Base-by-base conservation (phyloP, 2,888 invertebrate species). In the Erannis defoliaria region DNA sequence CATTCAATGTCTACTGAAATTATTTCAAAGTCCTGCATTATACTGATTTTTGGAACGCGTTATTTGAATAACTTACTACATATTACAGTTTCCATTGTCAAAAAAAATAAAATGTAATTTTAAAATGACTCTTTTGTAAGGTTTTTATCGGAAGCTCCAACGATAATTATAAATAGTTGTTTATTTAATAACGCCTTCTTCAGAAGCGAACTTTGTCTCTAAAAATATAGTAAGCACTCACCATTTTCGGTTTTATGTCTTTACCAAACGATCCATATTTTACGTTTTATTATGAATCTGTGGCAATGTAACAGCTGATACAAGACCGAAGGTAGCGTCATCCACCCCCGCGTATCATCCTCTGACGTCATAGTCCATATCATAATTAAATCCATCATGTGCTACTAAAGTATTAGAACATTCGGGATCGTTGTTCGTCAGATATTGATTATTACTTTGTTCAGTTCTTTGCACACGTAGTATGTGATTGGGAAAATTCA, bases 341-440 rank as follows among this genome's bases (percentile, higher is more conserved):
- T 69, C 62, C 73, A 67, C 80, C 80, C 72, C 74, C 79, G 62
- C 72, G 23, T 49, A 29, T 35, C 5, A 33, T 55, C 45, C 66
- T 18, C 63, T 77, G 73, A 76, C 82, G 80, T 77, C 75, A 78
- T 71, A 60, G 62, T 53, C 64, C 31, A 35, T 49, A 19, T 21
- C 40, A 26, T 46, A 31, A 5, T n/a, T 23, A 8, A 45, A 60
- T 18, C 46, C 43, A 54, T 66, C 62, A 38, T 63, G 55, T 70
- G 51, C 62, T 55, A 62, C 51, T 53, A 48, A 68, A 68, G 35
- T 69, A 61, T 75, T 69, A 56, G 76, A 79, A 78, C 68, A 68
- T 76, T 80, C 75, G 77, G 80, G 82, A 76, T 79, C 76, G 68
- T 69, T 78, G 80, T 71, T 77, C 74, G 75, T 42, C 14, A 56